These are phyloP conservation scores for Lipotes vexillifer DNA, from an alignment of 2,113 vertebrate genomes.

Conservation along the genomic window DNA sequence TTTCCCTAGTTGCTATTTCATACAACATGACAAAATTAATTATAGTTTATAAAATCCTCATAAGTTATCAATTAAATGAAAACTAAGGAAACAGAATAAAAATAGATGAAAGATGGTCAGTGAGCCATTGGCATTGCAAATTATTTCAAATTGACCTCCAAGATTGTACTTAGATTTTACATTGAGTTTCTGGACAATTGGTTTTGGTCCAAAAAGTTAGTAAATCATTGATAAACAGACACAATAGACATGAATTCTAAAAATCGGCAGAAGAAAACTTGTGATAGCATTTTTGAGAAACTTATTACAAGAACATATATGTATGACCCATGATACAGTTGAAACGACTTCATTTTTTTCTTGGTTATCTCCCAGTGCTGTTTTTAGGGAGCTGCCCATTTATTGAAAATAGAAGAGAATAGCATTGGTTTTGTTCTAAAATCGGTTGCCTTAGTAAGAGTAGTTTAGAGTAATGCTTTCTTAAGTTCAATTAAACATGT, in stretches of 20 bases:
- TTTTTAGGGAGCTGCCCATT: not conserved
- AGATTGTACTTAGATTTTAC: not conserved
- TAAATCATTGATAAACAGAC: not conserved
- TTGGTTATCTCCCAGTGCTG: not conserved
- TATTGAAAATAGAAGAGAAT: not conserved
- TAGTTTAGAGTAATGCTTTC: not conserved
- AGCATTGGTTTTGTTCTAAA: constrained; percentile 36
- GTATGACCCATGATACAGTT: not conserved
- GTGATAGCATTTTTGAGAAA: not conserved
- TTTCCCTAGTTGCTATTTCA: not conserved
- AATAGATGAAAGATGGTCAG: not conserved
- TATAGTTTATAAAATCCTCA: not conserved
- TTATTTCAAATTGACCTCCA: not conserved
- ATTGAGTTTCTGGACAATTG: not conserved
- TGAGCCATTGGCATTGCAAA: not conserved
- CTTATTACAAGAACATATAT: not conserved
- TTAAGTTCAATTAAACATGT: constrained; percentile 39
- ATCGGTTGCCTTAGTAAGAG: not conserved
- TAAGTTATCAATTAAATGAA: not conserved
- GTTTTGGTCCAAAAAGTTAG: not conserved
- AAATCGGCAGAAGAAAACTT: not conserved
- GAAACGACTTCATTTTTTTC: not conserved
- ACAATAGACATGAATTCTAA: not conserved
- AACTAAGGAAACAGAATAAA: not conserved
- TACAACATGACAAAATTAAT: not conserved